phyloP scores from a whole-genome alignment of 2,797 vertebrate genomes.

The Pseudomugil tenellus region DNA sequence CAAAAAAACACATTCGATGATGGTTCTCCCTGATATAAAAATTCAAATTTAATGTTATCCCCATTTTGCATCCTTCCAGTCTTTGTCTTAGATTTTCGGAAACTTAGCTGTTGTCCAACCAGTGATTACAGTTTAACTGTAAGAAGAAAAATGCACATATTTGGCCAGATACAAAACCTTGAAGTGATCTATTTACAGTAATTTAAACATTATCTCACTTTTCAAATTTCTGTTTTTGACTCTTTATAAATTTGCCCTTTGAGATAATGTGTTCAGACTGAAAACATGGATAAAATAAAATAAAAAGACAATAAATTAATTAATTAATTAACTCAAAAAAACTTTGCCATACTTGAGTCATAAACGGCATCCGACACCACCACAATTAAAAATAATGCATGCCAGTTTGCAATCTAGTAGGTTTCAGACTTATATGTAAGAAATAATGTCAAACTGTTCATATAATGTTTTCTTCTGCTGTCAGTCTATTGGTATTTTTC shows the following conservation, averaged over 20 bases:
- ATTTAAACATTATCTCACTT: not conserved
- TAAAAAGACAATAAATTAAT: too few species aligned
- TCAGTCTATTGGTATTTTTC: not conserved
- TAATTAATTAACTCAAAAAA: too few species aligned
- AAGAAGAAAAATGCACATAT: not conserved
- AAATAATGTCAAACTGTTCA: not conserved
- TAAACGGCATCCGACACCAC: too few species aligned
- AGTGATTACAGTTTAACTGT: not conserved
- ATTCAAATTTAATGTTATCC: not conserved
- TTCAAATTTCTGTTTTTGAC: too few species aligned
- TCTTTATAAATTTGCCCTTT: not conserved
- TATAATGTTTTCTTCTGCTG: not conserved
- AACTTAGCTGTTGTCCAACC: not conserved
- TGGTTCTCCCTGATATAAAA: not conserved
- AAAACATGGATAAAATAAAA: too few species aligned
- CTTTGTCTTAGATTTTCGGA: constrained; percentile 7
- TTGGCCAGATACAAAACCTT: not conserved
- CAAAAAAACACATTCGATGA: not conserved
- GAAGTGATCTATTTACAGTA: not conserved
- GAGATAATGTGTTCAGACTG: too few species aligned
- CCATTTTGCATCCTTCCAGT: not conserved
- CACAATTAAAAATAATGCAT: too few species aligned
- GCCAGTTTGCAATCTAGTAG: not conserved
- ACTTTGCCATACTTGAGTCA: too few species aligned
- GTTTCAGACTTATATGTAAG: not conserved